Conservation (phyloP, 1,140 invertebrate genomes). For the Andricus grossulariae region DNA sequence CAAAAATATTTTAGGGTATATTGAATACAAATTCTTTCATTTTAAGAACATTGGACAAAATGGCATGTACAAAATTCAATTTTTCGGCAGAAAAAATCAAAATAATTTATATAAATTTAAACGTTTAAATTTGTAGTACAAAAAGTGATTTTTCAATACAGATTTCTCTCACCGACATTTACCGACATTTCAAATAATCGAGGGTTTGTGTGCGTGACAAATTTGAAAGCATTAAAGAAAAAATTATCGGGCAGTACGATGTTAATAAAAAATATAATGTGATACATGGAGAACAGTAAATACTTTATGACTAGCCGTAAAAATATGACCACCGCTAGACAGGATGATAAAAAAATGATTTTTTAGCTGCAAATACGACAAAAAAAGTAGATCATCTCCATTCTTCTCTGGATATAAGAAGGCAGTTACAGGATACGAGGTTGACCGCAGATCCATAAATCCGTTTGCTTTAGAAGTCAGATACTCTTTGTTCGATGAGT, state of each 20-base stretch:
- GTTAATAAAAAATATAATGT: not conserved
- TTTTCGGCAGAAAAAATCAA: no score
- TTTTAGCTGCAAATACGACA: not conserved
- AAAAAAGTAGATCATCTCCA: not conserved
- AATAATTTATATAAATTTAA: no score
- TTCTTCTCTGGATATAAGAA: conserved; percentile 11
- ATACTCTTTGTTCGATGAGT: conserved; percentile 15
- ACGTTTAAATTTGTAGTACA: no score
- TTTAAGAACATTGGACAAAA: no score
- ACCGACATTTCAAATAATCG: no score
- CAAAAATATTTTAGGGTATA: no score
- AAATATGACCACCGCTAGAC: conserved; percentile 15
- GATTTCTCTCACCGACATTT: no score
- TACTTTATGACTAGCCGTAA: conserved; percentile 17
- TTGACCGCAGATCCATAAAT: conserved; percentile 27
- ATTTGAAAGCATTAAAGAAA: not conserved
- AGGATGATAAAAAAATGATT: conserved; percentile 5
- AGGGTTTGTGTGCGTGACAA: not conserved
- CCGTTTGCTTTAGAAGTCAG: conserved; percentile 22
- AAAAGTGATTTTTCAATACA: no score
- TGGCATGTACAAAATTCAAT: no score
- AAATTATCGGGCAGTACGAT: not conserved
- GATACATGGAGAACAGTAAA: conserved; percentile 1
- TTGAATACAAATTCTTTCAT: no score
- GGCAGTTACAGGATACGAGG: conserved; percentile 11